These are phyloP conservation scores for Drymodes brunneopygia DNA, from an alignment of 2,113 vertebrate species.

Conservation along the genomic window DNA sequence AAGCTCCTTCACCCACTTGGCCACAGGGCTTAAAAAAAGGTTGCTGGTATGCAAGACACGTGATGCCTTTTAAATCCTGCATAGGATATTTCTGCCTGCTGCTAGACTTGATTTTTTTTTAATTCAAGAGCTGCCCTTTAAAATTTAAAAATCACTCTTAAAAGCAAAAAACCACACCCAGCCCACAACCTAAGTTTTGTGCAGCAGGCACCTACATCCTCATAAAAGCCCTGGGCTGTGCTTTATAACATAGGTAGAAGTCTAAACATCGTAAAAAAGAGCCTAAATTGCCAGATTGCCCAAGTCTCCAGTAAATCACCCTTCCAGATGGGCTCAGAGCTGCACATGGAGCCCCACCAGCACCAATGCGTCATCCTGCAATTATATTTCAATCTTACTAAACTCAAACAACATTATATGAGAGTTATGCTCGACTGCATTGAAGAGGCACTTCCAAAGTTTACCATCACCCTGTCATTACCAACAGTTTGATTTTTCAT, in stretches of 20 bases:
- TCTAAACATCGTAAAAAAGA: constrained; percentile 32
- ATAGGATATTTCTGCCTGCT: not conserved
- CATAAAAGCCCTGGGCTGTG: constrained; percentile 7
- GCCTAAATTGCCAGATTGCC: constrained; percentile 41
- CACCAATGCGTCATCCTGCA: not conserved
- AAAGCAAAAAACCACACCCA: not conserved
- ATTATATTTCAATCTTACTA: not conserved
- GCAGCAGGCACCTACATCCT: constrained; percentile 27
- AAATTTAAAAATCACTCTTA: constrained; percentile 10
- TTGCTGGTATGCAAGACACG: not conserved
- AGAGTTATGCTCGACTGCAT: not conserved
- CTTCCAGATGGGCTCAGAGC: constrained; percentile 47
- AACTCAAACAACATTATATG: not conserved
- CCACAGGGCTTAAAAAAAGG: not conserved
- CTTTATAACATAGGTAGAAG: constrained; percentile 12
- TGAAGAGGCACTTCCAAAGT: constrained; percentile 15
- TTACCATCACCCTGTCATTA: not conserved
- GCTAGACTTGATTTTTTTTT: not conserved
- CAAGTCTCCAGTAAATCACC: constrained; percentile 39
- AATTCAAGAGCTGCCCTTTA: constrained; percentile 8
- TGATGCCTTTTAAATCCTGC: constrained; percentile 14
- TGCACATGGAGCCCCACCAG: not conserved
- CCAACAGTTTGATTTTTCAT: constrained; percentile 66
- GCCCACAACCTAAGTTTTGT: not conserved
- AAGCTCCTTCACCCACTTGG: not conserved